Conservation (phyloP, 1,140 invertebrate genomes). For the Maconellicoccus hirsutus region DNA sequence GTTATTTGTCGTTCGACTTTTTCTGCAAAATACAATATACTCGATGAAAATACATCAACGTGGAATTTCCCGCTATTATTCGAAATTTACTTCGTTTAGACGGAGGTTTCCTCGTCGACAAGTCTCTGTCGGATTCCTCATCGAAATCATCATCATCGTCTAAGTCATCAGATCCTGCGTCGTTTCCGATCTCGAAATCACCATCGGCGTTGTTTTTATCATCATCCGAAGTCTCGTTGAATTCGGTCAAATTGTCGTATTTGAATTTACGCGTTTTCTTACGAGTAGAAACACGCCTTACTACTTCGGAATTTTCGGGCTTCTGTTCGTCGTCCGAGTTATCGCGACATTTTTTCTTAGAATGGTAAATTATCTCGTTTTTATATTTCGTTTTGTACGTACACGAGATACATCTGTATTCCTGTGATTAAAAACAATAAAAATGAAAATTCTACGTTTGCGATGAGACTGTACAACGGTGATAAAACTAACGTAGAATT, state of each 20-base stretch:
- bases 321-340: neutral
- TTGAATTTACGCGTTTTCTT: neutral
- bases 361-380: constrained; percentile 13
- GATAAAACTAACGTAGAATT: neutral
- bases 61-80: too few species aligned
- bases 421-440: neutral
- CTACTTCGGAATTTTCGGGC: neutral
- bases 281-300: neutral
- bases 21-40: too few species aligned
- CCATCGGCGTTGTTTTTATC: neutral
- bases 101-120: too few species aligned
- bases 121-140: neutral
- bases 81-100: too few species aligned
- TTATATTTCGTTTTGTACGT: neutral
- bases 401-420: neutral
- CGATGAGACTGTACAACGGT: neutral
- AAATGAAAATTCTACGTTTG: neutral
- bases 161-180: neutral
- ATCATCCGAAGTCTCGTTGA: neutral
- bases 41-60: too few species aligned
- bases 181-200: neutral
- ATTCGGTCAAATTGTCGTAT: neutral
- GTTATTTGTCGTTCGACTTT: too few species aligned
- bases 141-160: neutral
- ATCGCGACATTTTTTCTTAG: neutral